Conservation (phyloP, 2,113 vertebrate species). For the Corythoichthys intestinalis region DNA sequence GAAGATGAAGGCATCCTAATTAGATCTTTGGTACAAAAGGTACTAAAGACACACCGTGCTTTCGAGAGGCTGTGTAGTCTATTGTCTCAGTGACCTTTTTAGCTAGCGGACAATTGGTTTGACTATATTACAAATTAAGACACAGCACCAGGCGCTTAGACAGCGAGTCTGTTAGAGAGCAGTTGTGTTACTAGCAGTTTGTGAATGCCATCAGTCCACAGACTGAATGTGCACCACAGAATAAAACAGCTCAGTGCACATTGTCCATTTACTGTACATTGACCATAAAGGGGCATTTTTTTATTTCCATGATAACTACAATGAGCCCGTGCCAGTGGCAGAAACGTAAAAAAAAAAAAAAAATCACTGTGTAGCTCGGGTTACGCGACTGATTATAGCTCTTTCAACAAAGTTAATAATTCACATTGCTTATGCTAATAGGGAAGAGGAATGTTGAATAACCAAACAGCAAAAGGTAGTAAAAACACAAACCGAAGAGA, state of each 20-base stretch:
- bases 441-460: slow-evolving; percentile 64
- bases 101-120: slow-evolving; percentile 71
- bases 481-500: slow-evolving; percentile 68
- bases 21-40: slow-evolving; percentile 69
- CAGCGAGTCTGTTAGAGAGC: slow-evolving; percentile 62
- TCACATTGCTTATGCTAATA: slow-evolving; percentile 68
- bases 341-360: slow-evolving; percentile 47
- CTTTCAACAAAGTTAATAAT: slow-evolving; percentile 73
- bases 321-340: slow-evolving; percentile 54
- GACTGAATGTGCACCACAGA: slow-evolving; percentile 46
- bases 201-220: slow-evolving; percentile 53
- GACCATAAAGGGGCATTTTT: slow-evolving; percentile 56
- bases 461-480: slow-evolving; percentile 61
- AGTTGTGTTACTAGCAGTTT: slow-evolving; percentile 54
- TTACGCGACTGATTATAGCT: slow-evolving; percentile 59
- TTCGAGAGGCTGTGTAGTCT: slow-evolving; percentile 62
- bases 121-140: slow-evolving; percentile 73
- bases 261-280: slow-evolving; percentile 55
- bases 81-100: slow-evolving; percentile 71
- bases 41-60: slow-evolving; percentile 60
- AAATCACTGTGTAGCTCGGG: slow-evolving; percentile 28
- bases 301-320: slow-evolving; percentile 56
- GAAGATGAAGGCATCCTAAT: slow-evolving; percentile 69
- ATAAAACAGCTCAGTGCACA: slow-evolving; percentile 46
- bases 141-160: slow-evolving; percentile 65